Base-by-base conservation (phyloP, 1,140 invertebrate species). In the Drosophila ficusphila region DNA sequence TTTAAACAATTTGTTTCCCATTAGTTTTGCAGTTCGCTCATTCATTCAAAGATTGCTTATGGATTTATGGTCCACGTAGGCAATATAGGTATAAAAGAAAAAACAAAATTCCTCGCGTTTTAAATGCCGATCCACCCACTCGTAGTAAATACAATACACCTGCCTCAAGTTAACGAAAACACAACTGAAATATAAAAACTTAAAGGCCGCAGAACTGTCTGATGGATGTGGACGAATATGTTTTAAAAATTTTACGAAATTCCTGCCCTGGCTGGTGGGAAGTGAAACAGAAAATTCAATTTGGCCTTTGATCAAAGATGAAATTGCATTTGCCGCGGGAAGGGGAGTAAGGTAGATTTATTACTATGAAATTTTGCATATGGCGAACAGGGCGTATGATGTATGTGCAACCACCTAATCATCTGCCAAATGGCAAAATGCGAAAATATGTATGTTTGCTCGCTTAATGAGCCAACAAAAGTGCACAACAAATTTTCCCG, bases 401-500 rank as follows among this genome's bases (percentile, higher is more conserved):
- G 46, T 42, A 81, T 81, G 25, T 41, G 31, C 25, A 33, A 29
- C 11, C 8, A 14, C 67, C 58, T 65, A 65, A 65, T 51, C 21
- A 65, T 67, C 58, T 67, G 58, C 65, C 68, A 72, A 61, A 72
- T 33, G 64, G 56, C 41, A 16, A 48, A 58, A 44, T 41, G 36
- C 16, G 38, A 36, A 44, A 16, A 61, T 46, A 61, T 83, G 75
- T 46, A 61, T 83, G 75, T 86, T 86, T 86, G 81, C 76, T 52
- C 58, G 70, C 67, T 86, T 86, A 86, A 86, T 86, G 81, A 86
- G 73, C 67, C 76, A 79, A 86, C 69, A 79, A 83, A 79, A 73
- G 33, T 44, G 47, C 39, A 12, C 33, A 25, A 25, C 25, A 19
- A 23, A 11, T 14, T 42, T 53, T 38, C 42, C 23, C 49, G 33